These are phyloP conservation scores for Timema cristinae DNA, from an alignment of 2,888 invertebrate species.

Conservation along the genomic window DNA sequence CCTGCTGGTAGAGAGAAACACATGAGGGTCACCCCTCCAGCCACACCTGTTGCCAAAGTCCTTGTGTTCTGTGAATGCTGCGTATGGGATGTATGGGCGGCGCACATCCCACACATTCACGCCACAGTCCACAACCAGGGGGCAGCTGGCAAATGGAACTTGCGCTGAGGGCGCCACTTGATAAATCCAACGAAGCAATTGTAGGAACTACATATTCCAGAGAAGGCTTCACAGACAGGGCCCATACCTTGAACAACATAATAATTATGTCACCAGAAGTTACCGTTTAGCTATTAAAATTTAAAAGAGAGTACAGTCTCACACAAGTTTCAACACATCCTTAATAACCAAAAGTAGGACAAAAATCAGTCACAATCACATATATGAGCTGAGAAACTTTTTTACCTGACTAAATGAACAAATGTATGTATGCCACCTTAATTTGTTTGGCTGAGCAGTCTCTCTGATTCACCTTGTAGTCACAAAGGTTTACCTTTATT, in stretches of 20 bases:
- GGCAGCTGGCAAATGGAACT: constrained; percentile 90
- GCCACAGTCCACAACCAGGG: constrained; percentile 88
- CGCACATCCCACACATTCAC: constrained; percentile 97
- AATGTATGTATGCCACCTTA: too few relatives aligned
- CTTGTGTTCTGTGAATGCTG: constrained; percentile 91
- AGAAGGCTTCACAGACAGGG: constrained; percentile 72
- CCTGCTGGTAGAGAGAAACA: constrained; percentile 85
- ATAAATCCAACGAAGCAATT: constrained; percentile 94
- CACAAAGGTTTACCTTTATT: constrained; percentile 7
- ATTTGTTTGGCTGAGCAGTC: too few relatives aligned
- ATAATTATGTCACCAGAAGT: too few relatives aligned
- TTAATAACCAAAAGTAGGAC: too few relatives aligned
- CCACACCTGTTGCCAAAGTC: constrained; percentile 93
- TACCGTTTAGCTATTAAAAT: background rate
- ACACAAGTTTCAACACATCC: too few relatives aligned
- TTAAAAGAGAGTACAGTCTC: too few relatives aligned
- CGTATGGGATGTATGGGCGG: constrained; percentile 93
- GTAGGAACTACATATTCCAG: constrained; percentile 87
- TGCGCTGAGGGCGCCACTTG: constrained; percentile 89
- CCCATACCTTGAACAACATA: constrained; percentile 68
- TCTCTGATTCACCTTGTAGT: too few relatives aligned
- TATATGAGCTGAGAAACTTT: too few relatives aligned
- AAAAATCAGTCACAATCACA: too few relatives aligned
- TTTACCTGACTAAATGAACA: too few relatives aligned
- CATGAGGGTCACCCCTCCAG: constrained; percentile 86